Evolutionary conservation across 92 coral and sea anemone species (phyloP), one percentile per base, ranked within the genome.

Genomic region (Palythoa heliodiscus): DNA sequence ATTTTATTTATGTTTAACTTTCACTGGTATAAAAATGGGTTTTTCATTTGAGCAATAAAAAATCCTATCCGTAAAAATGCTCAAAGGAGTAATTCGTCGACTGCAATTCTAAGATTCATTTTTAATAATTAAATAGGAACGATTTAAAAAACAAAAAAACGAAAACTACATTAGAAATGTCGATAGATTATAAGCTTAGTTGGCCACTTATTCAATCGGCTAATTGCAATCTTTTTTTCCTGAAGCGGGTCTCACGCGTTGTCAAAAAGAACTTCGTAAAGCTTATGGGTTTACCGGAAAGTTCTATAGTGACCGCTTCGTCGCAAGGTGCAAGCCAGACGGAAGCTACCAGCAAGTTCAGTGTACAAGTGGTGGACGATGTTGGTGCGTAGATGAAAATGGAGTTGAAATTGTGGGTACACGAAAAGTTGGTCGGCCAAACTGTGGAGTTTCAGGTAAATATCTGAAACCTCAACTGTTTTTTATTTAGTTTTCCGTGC

Each of bases 371-470:
- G 29, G 14, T 23, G 87, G 86, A 55, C 83, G 75, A 71, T 96
- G 98, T 70, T 96, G 98, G 98, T 96, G 98, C 78, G 92, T 95
- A 57, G 93, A 94, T 78, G 76, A 63, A 29, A 89, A 92, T 77
- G 98, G 98, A 25, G 89, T 86, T 47, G 98, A 94, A 84, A 69
- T 94, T 47, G 86, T 89, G 52, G 98, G 98, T 19, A 89, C 98
- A 14, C 89, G 95, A 69, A 92, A 73, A 58, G 60, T 61, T 10
- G 97, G 97, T 20, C 84, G 72, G 24, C 95, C 95, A 54, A 78
- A 75, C 0, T 93, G 97, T 71, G 83, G 77, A 29, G 79, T 87
- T 0, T 84, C 90, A n/a, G 71, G 91, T 86, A 94, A 54, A 16
- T 14, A 23, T 50, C n/a, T 22, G 3, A 7, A 50, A 3, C 23